These are phyloP conservation scores for Vulpes vulpes DNA, from an alignment of 2,113 vertebrate genomes.

Conservation along the genomic window DNA sequence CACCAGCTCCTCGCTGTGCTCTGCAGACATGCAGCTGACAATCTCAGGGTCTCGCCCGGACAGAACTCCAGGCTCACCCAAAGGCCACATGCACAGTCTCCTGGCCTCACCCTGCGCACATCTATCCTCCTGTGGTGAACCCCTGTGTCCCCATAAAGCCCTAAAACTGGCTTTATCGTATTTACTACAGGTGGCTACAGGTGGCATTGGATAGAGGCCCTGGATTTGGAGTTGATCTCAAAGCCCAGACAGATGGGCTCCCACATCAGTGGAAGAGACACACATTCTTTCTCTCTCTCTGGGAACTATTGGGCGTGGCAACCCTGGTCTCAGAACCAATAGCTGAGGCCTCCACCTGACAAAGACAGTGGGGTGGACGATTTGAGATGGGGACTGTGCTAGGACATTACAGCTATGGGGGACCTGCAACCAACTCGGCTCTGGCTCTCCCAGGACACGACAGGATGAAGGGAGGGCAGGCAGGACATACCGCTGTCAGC, in stretches of 20 bases:
- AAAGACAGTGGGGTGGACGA: background rate
- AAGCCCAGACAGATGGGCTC: background rate
- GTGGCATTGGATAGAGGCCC: background rate
- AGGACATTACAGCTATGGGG: background rate
- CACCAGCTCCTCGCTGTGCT: background rate
- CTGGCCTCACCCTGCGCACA: background rate
- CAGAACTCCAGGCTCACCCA: background rate
- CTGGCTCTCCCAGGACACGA: background rate
- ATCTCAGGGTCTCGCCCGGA: background rate
- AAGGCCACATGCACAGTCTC: background rate
- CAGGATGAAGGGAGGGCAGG: background rate
- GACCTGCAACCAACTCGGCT: background rate
- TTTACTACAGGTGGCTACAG: background rate
- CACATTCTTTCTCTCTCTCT: background rate
- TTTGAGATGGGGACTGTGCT: background rate
- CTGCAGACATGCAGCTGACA: background rate
- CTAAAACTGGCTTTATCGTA: too few species aligned
- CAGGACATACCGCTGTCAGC: constrained; percentile 93
- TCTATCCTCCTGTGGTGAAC: background rate
- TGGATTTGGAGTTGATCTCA: background rate
- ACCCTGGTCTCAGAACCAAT: background rate
- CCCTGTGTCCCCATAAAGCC: background rate
- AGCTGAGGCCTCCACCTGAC: background rate
- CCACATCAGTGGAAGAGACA: background rate
- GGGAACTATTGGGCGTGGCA: background rate